Evolutionary conservation across 2,797 vertebrate genomes (phyloP).

Genomic region (Dipus sagitta): DNA sequence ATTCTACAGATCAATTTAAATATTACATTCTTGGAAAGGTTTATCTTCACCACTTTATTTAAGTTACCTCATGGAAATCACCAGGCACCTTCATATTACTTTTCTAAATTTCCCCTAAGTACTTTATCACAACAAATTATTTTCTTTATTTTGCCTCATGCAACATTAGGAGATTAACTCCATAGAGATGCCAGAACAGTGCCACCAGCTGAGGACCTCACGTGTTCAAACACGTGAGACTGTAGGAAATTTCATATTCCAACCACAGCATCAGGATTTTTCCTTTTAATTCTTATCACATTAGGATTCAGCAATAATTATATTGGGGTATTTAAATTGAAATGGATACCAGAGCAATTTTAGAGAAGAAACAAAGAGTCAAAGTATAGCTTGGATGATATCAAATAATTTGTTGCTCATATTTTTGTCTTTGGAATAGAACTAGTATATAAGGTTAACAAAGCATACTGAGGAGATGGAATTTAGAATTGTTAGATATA

Average conservation of each 20-base stretch:
- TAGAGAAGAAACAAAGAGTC: constrained; percentile 46
- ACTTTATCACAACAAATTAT: constrained; percentile 26
- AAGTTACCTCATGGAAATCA: constrained; percentile 19
- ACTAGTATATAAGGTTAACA: constrained; percentile 32
- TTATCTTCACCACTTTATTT: constrained; percentile 47
- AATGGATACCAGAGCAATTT: constrained; percentile 39
- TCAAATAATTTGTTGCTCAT: constrained; percentile 61
- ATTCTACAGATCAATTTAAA: constrained; percentile 38
- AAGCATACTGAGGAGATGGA: constrained; percentile 3
- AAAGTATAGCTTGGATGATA: constrained; percentile 49
- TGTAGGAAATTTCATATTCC: no score
- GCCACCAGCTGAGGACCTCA: no score
- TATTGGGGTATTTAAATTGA: constrained; percentile 70
- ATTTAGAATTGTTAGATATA: constrained; percentile 53
- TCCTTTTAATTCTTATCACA: constrained; percentile 58
- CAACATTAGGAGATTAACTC: constrained; percentile 36
- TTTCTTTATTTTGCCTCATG: constrained; percentile 56
- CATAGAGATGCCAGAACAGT: not conserved
- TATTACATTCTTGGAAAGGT: constrained; percentile 54
- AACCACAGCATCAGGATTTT: not conserved
- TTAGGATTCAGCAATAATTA: constrained; percentile 53
- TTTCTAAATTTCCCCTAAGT: constrained; percentile 48
- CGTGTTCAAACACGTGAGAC: no score
- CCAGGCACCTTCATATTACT: not conserved
- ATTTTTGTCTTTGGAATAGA: constrained; percentile 43